Conservation (phyloP, 2,113 vertebrate species). For the Rhea pennata region DNA sequence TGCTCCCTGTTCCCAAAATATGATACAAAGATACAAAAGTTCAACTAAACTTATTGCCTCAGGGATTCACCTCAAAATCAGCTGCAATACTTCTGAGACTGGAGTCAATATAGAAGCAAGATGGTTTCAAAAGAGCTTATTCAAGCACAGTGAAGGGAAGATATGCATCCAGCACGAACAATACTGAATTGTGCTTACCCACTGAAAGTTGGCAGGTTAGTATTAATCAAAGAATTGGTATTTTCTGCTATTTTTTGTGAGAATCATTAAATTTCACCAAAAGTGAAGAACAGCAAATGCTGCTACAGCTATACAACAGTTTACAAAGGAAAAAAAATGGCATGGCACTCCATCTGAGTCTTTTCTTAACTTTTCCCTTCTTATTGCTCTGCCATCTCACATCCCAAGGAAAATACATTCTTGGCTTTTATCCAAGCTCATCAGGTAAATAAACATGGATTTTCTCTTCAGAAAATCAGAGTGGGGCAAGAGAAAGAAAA, state of each 20-base stretch:
- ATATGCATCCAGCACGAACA: neutral
- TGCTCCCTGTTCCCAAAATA: neutral
- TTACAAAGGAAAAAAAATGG: neutral
- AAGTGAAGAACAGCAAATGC: neutral
- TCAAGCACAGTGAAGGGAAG: neutral
- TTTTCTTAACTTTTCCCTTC: neutral
- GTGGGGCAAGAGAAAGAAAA: neutral
- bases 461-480: neutral
- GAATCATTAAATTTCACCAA: neutral
- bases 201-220: neutral
- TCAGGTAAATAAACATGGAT: neutral
- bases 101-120: neutral
- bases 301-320: neutral
- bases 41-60: neutral
- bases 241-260: neutral
- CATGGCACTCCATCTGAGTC: too few relatives aligned
- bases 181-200: neutral
- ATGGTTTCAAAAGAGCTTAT: neutral
- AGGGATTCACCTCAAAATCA: neutral
- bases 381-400: neutral
- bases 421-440: neutral
- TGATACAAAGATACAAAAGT: fast-evolving
- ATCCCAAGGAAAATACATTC: neutral
- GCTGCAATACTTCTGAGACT: neutral
- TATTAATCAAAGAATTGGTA: neutral